A percentile compares a stretch with the other conserved stretches of the same genome.
Evolutionary conservation across 2,888 invertebrate genomes (phyloP).

Genomic region (Oligia latruncula): DNA sequence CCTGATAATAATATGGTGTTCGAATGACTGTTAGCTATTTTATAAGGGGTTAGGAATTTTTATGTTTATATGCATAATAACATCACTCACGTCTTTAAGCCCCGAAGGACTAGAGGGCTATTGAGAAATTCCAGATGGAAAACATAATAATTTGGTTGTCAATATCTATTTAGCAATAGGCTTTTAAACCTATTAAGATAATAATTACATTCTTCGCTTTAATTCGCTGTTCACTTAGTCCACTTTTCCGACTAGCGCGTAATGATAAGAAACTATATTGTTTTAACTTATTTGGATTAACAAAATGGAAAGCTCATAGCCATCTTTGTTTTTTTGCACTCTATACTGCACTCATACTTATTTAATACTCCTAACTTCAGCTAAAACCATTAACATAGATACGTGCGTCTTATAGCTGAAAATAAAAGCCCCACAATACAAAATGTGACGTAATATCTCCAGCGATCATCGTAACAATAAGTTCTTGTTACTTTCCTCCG

Average conservation of each 20-base stretch:
- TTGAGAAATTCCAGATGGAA: background rate
- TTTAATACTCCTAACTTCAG: background rate
- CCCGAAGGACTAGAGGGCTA: background rate
- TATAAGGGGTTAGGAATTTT: background rate
- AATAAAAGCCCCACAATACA: constrained; percentile 21
- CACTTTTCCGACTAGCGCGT: too few relatives aligned
- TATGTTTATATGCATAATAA: too few relatives aligned
- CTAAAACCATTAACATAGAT: constrained; percentile 11
- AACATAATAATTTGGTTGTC: background rate
- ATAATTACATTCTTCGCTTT: background rate
- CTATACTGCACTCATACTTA: background rate
- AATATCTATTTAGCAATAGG: background rate
- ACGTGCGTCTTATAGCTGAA: constrained; percentile 1
- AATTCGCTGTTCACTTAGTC: background rate
- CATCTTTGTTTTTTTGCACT: background rate
- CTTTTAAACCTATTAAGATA: background rate
- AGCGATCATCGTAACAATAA: constrained; percentile 60
- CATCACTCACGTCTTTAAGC: too few relatives aligned
- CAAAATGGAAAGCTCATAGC: background rate
- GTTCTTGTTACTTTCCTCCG: constrained; percentile 56
- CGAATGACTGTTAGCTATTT: background rate
- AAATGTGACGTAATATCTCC: constrained; percentile 41
- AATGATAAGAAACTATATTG: too few relatives aligned
- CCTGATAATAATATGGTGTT: background rate
- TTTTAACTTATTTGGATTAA: background rate